Evolutionary conservation across 37 sponge, comb jelly and placozoan genomes (phyloP), one percentile per base, ranked within the genome.

Genomic region (Geodia barretti): DNA sequence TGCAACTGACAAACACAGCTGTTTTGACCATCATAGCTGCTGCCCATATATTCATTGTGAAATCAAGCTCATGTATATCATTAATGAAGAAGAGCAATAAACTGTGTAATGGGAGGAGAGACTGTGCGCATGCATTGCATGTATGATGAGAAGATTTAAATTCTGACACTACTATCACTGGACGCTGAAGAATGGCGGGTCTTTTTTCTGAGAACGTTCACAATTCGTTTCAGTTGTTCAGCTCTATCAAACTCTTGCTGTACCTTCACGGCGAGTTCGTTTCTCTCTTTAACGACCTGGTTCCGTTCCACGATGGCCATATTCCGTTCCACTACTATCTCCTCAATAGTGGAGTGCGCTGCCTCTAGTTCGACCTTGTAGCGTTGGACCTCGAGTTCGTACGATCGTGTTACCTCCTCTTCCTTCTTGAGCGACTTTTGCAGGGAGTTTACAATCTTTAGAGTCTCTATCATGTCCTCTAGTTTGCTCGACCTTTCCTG

Each of bases 391-490:
- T 81, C 62, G 21, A n/a, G 31, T 32, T 75, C 82, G 64, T 81
- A 81, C 72, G 81, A 70, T 17, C 25, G 25, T 33, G 69, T 75
- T 32, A 87, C 76, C 1, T 87, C 88, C 7, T 70, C 77, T 40
- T 87, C 88, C 32, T 81, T 81, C 24, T 70, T 80, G 38, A 87
- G 34, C 5, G 82, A 87, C 20, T 54, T 47, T 62, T 87, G 88
- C 17, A 87, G 62, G 21, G 81, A 81, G 61, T 41, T 76, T 62
- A 84, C 23, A 32, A 84, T 38, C 47, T 63, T 67, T 33, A 84
- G 77, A n/a, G 84, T 84, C n/a, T 87, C 88, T 61, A 37, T 68
- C 0, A 70, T 70, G 35, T 87, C 88, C 39, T 87, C 88, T 31
- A 82, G 62, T 68, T 81, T 81, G n/a, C 70, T 64, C 14, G 82